These are phyloP conservation scores for Anas capensis DNA, from an alignment of 2,797 vertebrate genomes.

Conservation along the genomic window DNA sequence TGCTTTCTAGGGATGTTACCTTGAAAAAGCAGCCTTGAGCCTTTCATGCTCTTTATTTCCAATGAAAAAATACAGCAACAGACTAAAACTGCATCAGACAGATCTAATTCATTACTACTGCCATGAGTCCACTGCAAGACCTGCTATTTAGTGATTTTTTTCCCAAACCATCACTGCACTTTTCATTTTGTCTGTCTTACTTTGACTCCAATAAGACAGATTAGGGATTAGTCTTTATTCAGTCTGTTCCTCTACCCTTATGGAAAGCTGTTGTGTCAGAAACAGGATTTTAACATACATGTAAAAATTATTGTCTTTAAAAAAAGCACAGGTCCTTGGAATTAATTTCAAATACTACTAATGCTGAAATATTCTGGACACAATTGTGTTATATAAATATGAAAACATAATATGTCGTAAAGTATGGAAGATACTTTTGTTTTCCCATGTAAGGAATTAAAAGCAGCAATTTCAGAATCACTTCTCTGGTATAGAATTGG, in stretches of 20 bases:
- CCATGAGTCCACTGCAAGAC: not conserved
- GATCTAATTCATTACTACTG: not conserved
- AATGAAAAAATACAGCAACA: not conserved
- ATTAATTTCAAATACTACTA: not conserved
- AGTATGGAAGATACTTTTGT: not conserved
- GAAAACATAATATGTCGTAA: not conserved
- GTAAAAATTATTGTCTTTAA: not conserved
- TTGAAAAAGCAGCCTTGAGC: not conserved
- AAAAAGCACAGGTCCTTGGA: not conserved
- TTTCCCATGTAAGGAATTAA: not conserved
- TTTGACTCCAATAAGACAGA: not conserved
- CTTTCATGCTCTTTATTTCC: not conserved
- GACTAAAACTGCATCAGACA: not conserved
- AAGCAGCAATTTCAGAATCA: not conserved
- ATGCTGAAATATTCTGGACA: not conserved
- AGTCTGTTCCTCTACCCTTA: not conserved
- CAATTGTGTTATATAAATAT: not conserved
- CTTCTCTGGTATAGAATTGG: not conserved
- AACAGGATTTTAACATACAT: not conserved
- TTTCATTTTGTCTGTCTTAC: not conserved
- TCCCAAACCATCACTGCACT: not conserved
- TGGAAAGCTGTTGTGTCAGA: not conserved
- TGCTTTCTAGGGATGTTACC: not conserved
- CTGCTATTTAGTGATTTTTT: not conserved
- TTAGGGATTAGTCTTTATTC: not conserved